phyloP scores from a whole-genome alignment of 2,888 invertebrate species.

The Smittia aterrima region DNA sequence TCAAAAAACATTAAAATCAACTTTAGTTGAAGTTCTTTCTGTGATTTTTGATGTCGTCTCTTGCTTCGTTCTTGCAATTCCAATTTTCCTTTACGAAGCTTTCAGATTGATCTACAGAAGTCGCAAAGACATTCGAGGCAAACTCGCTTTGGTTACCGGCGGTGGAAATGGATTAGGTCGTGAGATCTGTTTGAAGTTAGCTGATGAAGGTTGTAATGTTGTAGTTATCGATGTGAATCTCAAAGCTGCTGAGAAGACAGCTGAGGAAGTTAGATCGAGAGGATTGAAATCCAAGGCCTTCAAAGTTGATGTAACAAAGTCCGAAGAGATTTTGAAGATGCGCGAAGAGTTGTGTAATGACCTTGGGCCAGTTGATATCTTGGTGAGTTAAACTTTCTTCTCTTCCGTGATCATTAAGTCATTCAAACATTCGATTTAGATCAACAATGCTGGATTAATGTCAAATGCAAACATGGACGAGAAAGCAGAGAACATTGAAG shows the following conservation, averaged over 20 bases:
- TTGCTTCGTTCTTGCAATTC: conserved; percentile 4
- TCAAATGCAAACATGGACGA: conserved; percentile 3
- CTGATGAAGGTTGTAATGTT: conserved; percentile 43
- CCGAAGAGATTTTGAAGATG: neutral
- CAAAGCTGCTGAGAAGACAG: conserved; percentile 32
- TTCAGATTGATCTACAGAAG: conserved; percentile 10
- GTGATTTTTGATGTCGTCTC: conserved; percentile 23
- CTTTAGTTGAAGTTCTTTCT: neutral
- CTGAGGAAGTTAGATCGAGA: conserved; percentile 30
- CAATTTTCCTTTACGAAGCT: neutral
- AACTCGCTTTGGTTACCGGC: conserved; percentile 44
- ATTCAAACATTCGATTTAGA: too few species aligned
- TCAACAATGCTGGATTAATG: conserved; percentile 35
- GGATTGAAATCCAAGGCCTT: conserved; percentile 4
- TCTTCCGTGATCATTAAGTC: neutral
- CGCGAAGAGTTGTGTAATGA: neutral
- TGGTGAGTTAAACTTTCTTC: conserved; percentile 9
- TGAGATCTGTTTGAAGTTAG: conserved; percentile 45
- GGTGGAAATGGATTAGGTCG: conserved; percentile 47
- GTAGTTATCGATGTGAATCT: conserved; percentile 39
- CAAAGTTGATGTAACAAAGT: conserved; percentile 22
- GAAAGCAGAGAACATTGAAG: conserved; percentile 4
- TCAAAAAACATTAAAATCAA: neutral
- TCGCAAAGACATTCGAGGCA: conserved; percentile 20
- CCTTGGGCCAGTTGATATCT: conserved; percentile 28